Percentiles rank a stretch among this genome's conserved stretches.
phyloP scores from a whole-genome alignment of 2,797 vertebrate species.

The Vespertilio murinus region DNA sequence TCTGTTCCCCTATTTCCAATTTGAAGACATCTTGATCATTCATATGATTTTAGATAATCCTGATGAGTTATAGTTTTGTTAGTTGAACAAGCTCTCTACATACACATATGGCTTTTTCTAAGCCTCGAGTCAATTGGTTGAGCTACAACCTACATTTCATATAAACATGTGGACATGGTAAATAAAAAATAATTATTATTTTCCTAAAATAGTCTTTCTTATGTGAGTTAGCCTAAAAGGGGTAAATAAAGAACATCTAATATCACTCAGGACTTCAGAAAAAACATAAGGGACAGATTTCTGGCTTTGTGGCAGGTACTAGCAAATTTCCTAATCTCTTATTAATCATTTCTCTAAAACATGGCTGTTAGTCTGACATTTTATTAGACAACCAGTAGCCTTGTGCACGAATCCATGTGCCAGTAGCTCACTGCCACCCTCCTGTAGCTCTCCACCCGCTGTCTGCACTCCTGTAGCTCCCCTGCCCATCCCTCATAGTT shows the following conservation, averaged over 20 bases:
- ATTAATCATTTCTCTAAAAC: neutral
- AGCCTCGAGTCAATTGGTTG: neutral
- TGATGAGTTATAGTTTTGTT: neutral
- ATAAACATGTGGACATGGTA: neutral
- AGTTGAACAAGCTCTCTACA: neutral
- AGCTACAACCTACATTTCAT: neutral
- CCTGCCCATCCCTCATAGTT: too few species aligned
- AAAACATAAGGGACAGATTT: neutral
- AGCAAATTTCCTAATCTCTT: neutral
- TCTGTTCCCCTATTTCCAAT: neutral
- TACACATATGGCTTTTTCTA: neutral
- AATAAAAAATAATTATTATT: neutral
- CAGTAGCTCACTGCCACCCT: too few species aligned
- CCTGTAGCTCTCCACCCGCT: too few species aligned
- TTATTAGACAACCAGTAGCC: neutral
- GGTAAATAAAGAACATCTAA: neutral
- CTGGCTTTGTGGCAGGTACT: neutral
- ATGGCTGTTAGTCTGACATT: neutral
- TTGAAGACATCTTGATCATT: neutral
- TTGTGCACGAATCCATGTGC: too few species aligned
- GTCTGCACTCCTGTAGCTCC: too few species aligned
- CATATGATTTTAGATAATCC: neutral
- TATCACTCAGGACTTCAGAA: neutral
- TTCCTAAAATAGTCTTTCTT: neutral
- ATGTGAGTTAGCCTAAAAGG: neutral